Conservation (phyloP, 2,797 vertebrate species). For the Hyperoplus immaculatus region DNA sequence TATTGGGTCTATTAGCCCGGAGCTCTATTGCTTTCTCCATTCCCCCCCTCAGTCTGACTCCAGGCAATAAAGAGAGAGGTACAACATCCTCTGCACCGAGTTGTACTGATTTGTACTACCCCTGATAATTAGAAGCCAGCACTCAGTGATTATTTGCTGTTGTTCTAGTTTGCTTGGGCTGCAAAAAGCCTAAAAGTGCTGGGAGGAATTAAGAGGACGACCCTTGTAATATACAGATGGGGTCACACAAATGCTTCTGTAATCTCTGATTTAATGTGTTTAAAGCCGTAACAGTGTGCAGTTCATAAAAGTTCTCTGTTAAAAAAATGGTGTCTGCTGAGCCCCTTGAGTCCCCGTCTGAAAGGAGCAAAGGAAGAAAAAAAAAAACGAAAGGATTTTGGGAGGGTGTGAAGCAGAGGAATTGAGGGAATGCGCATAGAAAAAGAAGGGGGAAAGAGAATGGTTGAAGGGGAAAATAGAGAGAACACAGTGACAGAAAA, state of each 20-base stretch:
- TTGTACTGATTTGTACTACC: conserved; percentile 44
- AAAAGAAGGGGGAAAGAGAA: not conserved
- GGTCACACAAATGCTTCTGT: conserved; percentile 1
- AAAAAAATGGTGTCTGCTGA: not conserved
- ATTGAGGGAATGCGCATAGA: not conserved
- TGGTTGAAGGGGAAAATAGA: not conserved
- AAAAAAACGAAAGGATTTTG: not conserved
- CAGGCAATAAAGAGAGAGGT: conserved; percentile 32
- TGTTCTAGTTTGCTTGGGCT: not conserved
- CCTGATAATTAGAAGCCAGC: conserved; percentile 45
- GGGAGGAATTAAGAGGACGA: conserved; percentile 25
- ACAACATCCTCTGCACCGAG: conserved; percentile 14
- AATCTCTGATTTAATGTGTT: conserved; percentile 2
- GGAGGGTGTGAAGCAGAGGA: conserved; percentile 1
- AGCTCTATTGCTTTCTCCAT: conserved; percentile 33
- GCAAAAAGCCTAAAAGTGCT: conserved; percentile 6
- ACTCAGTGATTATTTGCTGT: conserved; percentile 22
- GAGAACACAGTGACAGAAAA: conserved; percentile 3
- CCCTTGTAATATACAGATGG: conserved; percentile 11
- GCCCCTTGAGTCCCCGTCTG: conserved; percentile 2
- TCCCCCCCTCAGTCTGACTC: conserved; percentile 42
- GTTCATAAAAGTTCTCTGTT: conserved; percentile 17
- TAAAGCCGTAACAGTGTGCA: conserved; percentile 9
- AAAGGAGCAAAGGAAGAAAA: not conserved
- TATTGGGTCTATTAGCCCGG: conserved; percentile 47